Evolutionary conservation across 2,888 invertebrate species (phyloP), one percentile per base, ranked within the genome.

Genomic region (Drosophila peninsularis): DNA sequence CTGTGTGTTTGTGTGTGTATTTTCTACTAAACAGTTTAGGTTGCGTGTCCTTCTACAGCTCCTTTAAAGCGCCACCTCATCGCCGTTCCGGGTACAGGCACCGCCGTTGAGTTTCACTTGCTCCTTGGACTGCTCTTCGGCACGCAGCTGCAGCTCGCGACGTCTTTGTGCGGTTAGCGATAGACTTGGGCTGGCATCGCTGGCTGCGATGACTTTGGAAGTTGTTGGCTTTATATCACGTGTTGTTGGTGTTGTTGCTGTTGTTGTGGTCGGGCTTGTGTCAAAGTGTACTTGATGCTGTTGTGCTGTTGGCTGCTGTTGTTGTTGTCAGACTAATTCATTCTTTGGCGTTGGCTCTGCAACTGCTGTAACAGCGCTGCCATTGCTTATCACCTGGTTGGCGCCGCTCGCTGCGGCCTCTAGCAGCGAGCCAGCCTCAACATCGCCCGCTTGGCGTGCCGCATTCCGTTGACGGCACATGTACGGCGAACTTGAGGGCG

Each of bases 401-500:
- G 77, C 80, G 63, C 79, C 81, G 63, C 81, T 87, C 50, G 84
- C 80, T 13, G 88, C 77, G 36, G 90, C 78, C 60, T 92, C 92
- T 53, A 92, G 81, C 69, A 92, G 81, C 42, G 92, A 92, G 52
- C 92, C 92, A 47, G 92, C 90, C 78, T 92, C 92, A 49, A 92
- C 79, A 75, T 92, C 92, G 71, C 90, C 92, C 11, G 91, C 84
- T 78, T 92, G 92, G 67, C 95, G 93, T 91, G 95, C 94, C 91
- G 95, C 95, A 90, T 94, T 96, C 66, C 97, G 94, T 90, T 97
- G 97, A 62, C 97, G 94, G 91, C 96, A 96, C 91, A 96, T 93
- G 91, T 96, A 97, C 39, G 97, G 96, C 21, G 96, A 96, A 81
- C 95, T 95, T 56, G 95, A 94, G 13, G 96, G 96, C 7, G 97